A percentile compares a stretch with the other conserved stretches of the same genome.
Conservation (phyloP, 2,113 vertebrate genomes). For the Dolichallabes microphthalmus region DNA sequence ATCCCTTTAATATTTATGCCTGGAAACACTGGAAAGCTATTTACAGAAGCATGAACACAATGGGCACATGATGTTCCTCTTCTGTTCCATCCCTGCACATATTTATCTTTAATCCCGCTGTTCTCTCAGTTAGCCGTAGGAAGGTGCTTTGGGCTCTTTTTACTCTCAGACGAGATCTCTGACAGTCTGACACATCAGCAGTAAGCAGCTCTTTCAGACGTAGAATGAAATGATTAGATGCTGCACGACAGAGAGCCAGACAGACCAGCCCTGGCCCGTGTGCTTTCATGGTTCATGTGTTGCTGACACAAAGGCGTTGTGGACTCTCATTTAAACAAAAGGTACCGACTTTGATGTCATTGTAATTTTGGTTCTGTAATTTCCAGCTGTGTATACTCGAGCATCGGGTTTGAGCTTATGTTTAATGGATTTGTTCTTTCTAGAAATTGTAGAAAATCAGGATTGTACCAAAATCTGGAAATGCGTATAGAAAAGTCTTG, state of each 20-base stretch:
- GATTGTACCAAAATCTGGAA: neutral
- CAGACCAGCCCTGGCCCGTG: neutral
- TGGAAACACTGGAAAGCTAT: slow-evolving; percentile 27
- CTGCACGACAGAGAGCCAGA: slow-evolving; percentile 6
- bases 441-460: neutral
- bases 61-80: neutral
- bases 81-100: slow-evolving; percentile 14
- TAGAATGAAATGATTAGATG: slow-evolving; percentile 39
- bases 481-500: neutral
- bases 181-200: slow-evolving; percentile 57
- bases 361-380: neutral
- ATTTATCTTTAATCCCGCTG: slow-evolving; percentile 34
- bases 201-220: neutral
- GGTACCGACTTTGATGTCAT: neutral
- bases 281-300: neutral
- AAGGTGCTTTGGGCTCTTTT: slow-evolving; percentile 1
- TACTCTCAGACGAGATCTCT: neutral
- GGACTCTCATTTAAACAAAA: neutral
- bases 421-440: neutral
- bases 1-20: slow-evolving; percentile 56
- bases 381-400: neutral
- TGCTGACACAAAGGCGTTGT: neutral
- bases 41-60: slow-evolving; percentile 29
- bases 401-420: neutral
- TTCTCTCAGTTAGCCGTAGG: neutral